Evolutionary conservation across 2,797 vertebrate species (phyloP).

Genomic region (Alosa sapidissima): DNA sequence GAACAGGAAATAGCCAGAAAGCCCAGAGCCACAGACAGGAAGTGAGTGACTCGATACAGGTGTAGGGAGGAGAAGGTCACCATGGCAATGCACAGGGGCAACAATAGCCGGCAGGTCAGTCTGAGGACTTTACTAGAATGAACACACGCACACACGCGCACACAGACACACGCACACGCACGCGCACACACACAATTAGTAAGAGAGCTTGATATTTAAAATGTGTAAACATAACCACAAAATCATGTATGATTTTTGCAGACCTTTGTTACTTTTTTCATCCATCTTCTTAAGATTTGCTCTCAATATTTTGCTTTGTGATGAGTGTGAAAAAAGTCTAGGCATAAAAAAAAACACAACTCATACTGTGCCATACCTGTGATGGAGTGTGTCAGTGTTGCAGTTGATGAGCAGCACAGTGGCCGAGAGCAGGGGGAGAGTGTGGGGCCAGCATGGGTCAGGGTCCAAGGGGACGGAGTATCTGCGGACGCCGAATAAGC

Average conservation of each 20-base stretch:
- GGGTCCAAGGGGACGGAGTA: conserved; percentile 83
- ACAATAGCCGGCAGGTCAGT: conserved; percentile 74
- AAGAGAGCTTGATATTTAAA: not conserved
- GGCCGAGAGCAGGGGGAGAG: conserved; percentile 76
- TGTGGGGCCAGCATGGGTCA: conserved; percentile 85
- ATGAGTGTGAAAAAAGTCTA: not conserved
- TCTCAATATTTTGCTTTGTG: not conserved
- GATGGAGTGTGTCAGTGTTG: conserved; percentile 57
- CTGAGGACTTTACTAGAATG: conserved; percentile 83
- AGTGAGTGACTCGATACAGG: conserved; percentile 87
- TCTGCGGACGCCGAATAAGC: conserved; percentile 64
- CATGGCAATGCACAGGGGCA: conserved; percentile 82
- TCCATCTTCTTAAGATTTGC: too few species aligned
- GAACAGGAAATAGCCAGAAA: conserved; percentile 80
- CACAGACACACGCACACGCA: conserved; percentile 18
- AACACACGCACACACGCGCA: conserved; percentile 24
- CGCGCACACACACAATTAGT: conserved; percentile 6
- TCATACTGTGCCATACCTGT: not conserved
- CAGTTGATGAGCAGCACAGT: conserved; percentile 86
- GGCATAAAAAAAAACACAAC: not conserved
- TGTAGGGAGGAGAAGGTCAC: conserved; percentile 86
- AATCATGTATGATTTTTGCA: too few species aligned
- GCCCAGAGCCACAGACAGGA: conserved; percentile 76
- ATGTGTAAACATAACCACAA: not conserved
- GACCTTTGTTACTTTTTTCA: not conserved